Evolutionary conservation across 2,797 vertebrate genomes (phyloP), one percentile per base, ranked within the genome.

Genomic region (Pipistrellus pygmaeus): DNA sequence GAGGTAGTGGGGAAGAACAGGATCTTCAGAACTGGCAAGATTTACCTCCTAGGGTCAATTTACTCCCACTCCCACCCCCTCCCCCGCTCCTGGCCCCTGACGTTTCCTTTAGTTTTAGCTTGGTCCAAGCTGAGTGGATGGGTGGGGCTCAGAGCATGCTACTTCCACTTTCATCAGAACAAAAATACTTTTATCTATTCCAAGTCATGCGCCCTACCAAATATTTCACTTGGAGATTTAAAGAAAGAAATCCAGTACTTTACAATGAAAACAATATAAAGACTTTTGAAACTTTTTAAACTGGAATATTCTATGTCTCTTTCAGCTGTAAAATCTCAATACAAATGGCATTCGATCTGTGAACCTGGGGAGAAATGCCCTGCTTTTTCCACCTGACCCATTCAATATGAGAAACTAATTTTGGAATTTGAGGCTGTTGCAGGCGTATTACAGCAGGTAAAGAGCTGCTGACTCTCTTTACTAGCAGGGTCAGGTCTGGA

Each of bases 331-430:
- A 84, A 27, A 77, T 32, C 2, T 51, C 69, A 92, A 64, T 46
- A 53, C 41, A 62, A 66, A 48, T 17, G 55, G n/a, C 78, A 78
- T 87, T 82, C 73, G 78, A n/a, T 78, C 35, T 83, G 78, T 38
- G 35, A 90, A 68, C 27, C 27, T 51, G 41, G 44, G 18, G 48
- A 93, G 68, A 83, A 91, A 81, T 77, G 60, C 3, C 38, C 44
- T 84, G 41, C 15, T 35, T 90, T 90, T 94, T 92, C 53, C 20
- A 76, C 32, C 10, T 83, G 69, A 88, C 35, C 55, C 35, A 30
- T 92, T 90, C 66, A 88, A 55, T 84, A 64, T 41, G 14, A 96
- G 88, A 78, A 91, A 82, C 21, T 78, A 55, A 83, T 84, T 90
- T 95, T 92, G 15, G 76, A 72, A 88, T 76, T 46, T 55, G 80